phyloP scores from a whole-genome alignment of 2,888 invertebrate genomes.

The Pediacus dermestoides region DNA sequence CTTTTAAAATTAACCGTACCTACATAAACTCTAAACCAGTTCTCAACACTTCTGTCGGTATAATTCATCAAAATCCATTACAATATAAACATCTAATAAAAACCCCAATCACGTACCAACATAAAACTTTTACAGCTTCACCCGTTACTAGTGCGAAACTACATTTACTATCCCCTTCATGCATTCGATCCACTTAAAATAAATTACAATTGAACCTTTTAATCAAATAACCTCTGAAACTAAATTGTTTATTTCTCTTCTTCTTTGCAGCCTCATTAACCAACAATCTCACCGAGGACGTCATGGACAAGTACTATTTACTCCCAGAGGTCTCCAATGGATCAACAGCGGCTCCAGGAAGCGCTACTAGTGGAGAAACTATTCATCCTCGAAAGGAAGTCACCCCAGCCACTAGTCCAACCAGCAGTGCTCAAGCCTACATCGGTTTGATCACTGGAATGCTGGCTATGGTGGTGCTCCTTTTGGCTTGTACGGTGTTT shows the following conservation, averaged over 20 bases:
- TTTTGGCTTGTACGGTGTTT: conserved; percentile 62
- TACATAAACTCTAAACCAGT: neutral
- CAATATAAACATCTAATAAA: conserved; percentile 8
- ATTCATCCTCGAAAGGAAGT: conserved; percentile 54
- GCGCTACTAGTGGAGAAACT: conserved; percentile 48
- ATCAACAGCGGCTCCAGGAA: conserved; percentile 45
- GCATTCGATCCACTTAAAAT: conserved; percentile 8
- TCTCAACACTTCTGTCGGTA: neutral
- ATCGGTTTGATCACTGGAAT: conserved; percentile 66
- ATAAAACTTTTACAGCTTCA: conserved; percentile 10
- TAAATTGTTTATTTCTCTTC: neutral
- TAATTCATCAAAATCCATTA: neutral
- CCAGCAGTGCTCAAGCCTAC: conserved; percentile 57
- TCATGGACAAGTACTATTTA: conserved; percentile 62
- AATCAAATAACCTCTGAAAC: conserved; percentile 13
- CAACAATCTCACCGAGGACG: conserved; percentile 59
- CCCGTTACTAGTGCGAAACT: conserved; percentile 8
- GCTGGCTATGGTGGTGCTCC: conserved; percentile 62
- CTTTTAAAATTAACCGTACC: too few relatives aligned
- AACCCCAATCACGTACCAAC: conserved; percentile 12
- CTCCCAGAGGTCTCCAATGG: conserved; percentile 47
- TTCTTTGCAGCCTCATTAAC: conserved; percentile 53
- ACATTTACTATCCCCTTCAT: conserved; percentile 8
- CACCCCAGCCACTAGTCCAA: conserved; percentile 57
- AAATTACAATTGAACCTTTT: conserved; percentile 16